Base-by-base conservation (phyloP, 2,113 vertebrate species). In the Cygnus buccinator region DNA sequence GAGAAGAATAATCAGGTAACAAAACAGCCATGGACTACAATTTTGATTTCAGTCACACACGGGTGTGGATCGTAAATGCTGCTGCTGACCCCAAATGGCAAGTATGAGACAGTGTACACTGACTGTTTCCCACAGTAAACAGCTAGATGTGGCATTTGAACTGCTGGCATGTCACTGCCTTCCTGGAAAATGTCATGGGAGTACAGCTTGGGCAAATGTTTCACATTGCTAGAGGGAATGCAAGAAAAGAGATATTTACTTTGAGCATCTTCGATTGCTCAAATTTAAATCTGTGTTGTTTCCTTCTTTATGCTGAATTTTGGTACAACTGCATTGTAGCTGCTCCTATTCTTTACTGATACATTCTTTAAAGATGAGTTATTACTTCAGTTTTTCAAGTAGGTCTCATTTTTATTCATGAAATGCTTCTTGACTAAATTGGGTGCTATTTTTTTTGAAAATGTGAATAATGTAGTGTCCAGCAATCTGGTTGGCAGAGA, bases 1-100 rank as follows among this genome's bases (percentile, higher is more conserved):
- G 84, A 97, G 98, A 93, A 98, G 97, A 80, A 97, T 94, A 62
- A 98, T 99, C 97, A 99, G 99, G 99, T 99, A 90, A 97, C 84
- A 67, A 50, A 65, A 25, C 41, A 43, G 28, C 33, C 11, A 1
- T 5, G 10, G 13, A 37, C 39, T 81, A 54, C 10, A 55, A 39
- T 43, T 74, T 28, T 58, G 6, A 54, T 75, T 89, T 86, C 26
- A 3, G 16, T 62, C 1, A 1, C 52, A 0, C 83, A 81, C 54
- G 83, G 11, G 33, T 73, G 46, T 50, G 62, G 29, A 41, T 90
- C 0, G 0, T 52, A 88, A 94, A 74, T 80, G 68, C 79, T 95
- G 81, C 73, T 90, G 73, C 72, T 94, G 74, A 77, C 59, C 59
- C 43, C 72, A 72, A 43, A 91, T 54, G 57, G 93, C 81, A 93